Percentiles rank a stretch among this genome's conserved stretches.
These are phyloP conservation scores for Sphaeridia pumilis DNA, from an alignment of 2,888 invertebrate species.

Conservation along the genomic window DNA sequence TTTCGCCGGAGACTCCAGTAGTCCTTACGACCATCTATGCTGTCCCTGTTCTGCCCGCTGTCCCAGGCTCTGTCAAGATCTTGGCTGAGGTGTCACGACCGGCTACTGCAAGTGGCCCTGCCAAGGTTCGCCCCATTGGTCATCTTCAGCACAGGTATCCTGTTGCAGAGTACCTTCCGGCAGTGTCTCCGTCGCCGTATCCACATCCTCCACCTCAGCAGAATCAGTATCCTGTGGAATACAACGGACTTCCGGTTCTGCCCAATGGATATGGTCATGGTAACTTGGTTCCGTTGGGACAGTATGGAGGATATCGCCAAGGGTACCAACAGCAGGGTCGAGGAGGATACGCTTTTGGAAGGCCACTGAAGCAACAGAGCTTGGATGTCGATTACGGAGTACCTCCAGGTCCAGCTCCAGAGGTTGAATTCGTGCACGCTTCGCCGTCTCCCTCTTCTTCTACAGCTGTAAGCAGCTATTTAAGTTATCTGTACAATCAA, in stretches of 20 bases:
- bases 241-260: background rate
- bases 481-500: no score
- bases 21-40: constrained; percentile 17
- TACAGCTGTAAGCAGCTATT: no score
- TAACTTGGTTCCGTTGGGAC: background rate
- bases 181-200: background rate
- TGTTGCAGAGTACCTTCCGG: background rate
- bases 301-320: no score
- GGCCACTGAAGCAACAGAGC: no score
- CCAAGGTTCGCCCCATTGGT: background rate
- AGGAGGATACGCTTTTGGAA: no score
- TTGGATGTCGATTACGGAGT: no score
- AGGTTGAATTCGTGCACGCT: no score
- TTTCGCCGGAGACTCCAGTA: constrained; percentile 16
- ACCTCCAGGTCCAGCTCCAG: background rate
- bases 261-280: background rate
- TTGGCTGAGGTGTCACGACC: constrained; percentile 3
- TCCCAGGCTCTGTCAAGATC: constrained; percentile 11
- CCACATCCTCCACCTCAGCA: background rate
- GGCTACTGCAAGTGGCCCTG: background rate
- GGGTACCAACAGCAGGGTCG: no score
- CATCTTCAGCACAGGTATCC: background rate
- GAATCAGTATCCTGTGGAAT: background rate
- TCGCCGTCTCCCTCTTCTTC: no score
- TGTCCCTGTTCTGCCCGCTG: constrained; percentile 13